Base-by-base conservation (phyloP, 2,797 vertebrate species). In the Ceryle rudis region DNA sequence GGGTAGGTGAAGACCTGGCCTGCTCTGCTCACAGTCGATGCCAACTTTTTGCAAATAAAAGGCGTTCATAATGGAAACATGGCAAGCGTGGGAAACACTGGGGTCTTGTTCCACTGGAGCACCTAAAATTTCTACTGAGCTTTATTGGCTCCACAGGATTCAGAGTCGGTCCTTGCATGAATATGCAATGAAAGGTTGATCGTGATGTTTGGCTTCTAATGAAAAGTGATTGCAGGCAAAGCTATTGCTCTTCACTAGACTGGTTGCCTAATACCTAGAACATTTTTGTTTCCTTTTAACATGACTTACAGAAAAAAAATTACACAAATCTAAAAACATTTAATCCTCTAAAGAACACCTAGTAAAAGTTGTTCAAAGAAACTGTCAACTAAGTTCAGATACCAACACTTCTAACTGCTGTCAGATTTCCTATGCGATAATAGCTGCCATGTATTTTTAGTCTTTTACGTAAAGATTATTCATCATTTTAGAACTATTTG, bases 381-480 rank as follows among this genome's bases (percentile, higher is more conserved):
- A 28, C 39, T 74, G 89, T 71, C 86, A 93, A 41, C 1, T 75
- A 70, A 80, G 81, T 91, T 95, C 65, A 81, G 71, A 85, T 54
- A 73, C n/a, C 25, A 85, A 65, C 67, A 77, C 31, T 90, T 62
- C 28, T 66, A 80, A 73, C 52, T 54, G 47, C 89, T 93, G 90
- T 92, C 74, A 77, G 47, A 71, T 91, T 91, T 74, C 64, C 54
- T 60, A 54, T 22, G 73, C 0, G 6, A 14, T 61, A 87, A 94
- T 84, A 74, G 44, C 31, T 71, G 33, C 29, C n/a, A 22, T 49
- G 42, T 89, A 74, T 82, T 90, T 92, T 96, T 87, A 93, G 90
- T 71, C 78, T 89, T 82, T 74, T 20, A 82, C 90, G 60, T 90
- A 85, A 93, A 85, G 69, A 92, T 81, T 89, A 89, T 62, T 85